Base-by-base conservation (phyloP, 2,113 vertebrate genomes). In the Microcebus lehilahytsara region DNA sequence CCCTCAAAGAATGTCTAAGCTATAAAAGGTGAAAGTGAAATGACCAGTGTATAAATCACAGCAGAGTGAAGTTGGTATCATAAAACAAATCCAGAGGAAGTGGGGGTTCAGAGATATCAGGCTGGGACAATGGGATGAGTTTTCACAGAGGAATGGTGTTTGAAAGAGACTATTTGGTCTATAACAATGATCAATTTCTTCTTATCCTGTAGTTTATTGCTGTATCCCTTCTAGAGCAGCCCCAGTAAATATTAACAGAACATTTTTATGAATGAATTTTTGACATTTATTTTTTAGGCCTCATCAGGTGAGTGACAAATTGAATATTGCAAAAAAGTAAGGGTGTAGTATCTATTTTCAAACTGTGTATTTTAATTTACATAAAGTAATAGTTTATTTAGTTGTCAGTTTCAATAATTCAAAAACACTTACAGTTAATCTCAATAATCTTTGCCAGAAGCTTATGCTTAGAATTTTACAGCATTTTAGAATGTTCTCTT, bases 271-370 rank as follows among this genome's bases (percentile, higher is more conserved):
- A 85, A 69, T 79, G 34, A 94, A 96, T 89, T 66, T 67, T 17
- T 75, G 30, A 79, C 37, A 91, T 74, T 78, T 88, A 69, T 62
- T 42, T 89, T 90, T 96, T 79, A 96, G 96, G 37, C 6, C 6
- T 81, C 40, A 85, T 80, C 34, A 92, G 5, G 34, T 71, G 19
- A 95, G 12, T 74, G 25, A 89, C 42, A 46, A 93, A 91, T 72
- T 67, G 60, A 96, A n/a, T 72, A 85, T 91, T 93, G 89, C 53
- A 88, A 93, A 88, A 87, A 19, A 34, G 14, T 90, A 93, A 93
- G 5, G 10, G 12, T 7, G 72, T 1, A 58, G 51, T 49, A 72
- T 66, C 51, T 83, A 67, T 27, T 66, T 93, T 74, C 46, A 85
- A 64, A 83, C 2, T 58, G 13, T 40, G 2, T 32, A 83, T 83